Base-by-base conservation (phyloP, 2,797 vertebrate species). In the Clarias pachynema region DNA sequence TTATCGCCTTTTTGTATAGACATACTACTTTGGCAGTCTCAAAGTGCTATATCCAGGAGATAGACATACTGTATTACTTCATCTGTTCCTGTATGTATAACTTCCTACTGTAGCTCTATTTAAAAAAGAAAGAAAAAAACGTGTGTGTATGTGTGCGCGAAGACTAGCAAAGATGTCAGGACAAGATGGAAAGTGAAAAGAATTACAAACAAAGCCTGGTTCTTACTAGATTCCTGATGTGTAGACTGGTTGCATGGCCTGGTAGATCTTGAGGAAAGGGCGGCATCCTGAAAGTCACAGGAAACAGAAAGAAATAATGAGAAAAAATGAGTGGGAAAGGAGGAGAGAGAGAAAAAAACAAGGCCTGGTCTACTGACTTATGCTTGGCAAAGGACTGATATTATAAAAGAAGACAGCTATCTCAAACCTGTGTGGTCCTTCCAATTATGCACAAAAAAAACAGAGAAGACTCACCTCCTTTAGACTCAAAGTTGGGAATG, bases 151-250 rank as follows among this genome's bases (percentile, higher is more conserved):
- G 85, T 73, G 60, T 37, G 31, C 65, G 81, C 68, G 63, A 49
- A 78, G 79, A 59, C 57, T 62, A 80, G 84, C 83, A 79, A 75
- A 26, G 37, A 72, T 84, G 85, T 86, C 86, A 89, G 73, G 40
- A 24, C 70, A 82, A 80, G 73, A 37, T 82, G 77, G 83, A 59
- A 77, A 84, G 72, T 65, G 62, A 69, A 40, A 70, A 31, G 53
- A 44, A 77, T 81, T 65, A 66, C 84, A 87, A 89, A 88, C 73
- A 87, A 87, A 85, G 82, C 34, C 18, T 29, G 18, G 68, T 84
- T 93, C 96, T 97, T 96, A 99, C 98, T 99, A 99, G 95, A 99
- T 99, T 87, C 98, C 98, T 80, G 98, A 99, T n/a, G 98, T 99
- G 94, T 99, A 99, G 90, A 99, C 97, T 0, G 97, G 98, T 91